Conservation (phyloP, 2,113 vertebrate species). For the Anhinga rufa region DNA sequence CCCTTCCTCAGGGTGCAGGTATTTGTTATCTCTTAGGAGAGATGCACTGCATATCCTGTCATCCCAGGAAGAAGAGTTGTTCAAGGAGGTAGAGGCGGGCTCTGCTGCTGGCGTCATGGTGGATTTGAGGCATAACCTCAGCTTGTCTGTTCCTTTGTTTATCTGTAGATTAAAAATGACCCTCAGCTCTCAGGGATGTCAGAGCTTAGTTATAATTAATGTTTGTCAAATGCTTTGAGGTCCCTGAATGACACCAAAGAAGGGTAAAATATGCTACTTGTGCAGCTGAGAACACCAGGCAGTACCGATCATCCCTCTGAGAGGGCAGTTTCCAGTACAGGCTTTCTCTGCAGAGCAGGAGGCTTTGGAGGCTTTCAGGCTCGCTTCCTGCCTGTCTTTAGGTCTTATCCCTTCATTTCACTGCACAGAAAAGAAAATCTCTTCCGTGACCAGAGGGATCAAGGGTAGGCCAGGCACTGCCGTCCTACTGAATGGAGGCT, state of each 20-base stretch:
- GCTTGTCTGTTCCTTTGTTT: neutral
- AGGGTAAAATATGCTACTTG: slow-evolving; percentile 40
- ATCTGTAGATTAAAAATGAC: neutral
- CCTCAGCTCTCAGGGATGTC: neutral
- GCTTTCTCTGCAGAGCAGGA: neutral
- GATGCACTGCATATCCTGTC: accelerated
- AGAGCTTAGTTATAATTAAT: neutral
- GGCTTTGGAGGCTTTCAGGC: neutral
- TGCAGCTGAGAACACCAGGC: neutral
- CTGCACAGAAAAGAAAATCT: neutral
- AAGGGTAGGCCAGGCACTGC: neutral
- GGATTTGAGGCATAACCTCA: neutral
- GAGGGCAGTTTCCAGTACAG: neutral
- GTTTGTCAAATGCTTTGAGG: neutral
- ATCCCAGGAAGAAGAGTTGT: neutral
- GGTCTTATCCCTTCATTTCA: neutral
- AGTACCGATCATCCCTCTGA: neutral
- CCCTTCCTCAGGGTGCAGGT: neutral
- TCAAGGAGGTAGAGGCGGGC: accelerated
- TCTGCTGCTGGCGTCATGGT: neutral
- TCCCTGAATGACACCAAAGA: slow-evolving; percentile 28
- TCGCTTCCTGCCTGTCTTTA: neutral
- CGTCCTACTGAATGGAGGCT: neutral
- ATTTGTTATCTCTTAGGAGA: neutral
- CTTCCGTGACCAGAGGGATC: neutral